Percentiles rank a stretch among this genome's conserved stretches.
phyloP scores from a whole-genome alignment of 2,888 invertebrate genomes.

The Diaprepes abbreviatus region DNA sequence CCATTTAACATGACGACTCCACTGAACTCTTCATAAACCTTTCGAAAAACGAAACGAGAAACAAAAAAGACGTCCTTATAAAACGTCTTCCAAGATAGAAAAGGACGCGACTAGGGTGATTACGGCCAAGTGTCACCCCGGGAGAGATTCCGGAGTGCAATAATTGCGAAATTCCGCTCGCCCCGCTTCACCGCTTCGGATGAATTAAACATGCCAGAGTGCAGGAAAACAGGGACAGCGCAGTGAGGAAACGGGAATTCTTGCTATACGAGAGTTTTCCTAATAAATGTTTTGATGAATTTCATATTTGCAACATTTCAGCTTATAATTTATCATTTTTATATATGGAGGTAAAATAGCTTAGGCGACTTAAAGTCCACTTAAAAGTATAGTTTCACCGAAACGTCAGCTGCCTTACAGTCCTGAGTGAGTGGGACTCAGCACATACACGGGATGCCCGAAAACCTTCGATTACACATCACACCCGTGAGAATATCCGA shows the following conservation, averaged over 20 bases:
- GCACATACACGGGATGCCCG: no score
- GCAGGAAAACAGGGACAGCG: constrained; percentile 38
- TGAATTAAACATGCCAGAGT: constrained; percentile 63
- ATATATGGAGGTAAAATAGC: no score
- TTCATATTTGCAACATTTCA: no score
- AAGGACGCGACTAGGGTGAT: constrained; percentile 67
- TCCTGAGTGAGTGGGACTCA: no score
- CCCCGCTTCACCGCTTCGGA: constrained; percentile 56
- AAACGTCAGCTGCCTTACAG: no score
- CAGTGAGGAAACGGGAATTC: neutral
- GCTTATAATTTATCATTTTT: no score
- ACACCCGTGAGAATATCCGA: no score
- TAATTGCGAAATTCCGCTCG: constrained; percentile 67
- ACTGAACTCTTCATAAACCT: constrained; percentile 44
- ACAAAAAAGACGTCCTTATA: constrained; percentile 35
- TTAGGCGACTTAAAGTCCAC: no score
- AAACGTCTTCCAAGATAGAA: constrained; percentile 28
- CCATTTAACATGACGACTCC: constrained; percentile 17
- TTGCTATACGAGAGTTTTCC: neutral
- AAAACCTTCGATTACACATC: no score
- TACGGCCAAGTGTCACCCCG: constrained; percentile 75
- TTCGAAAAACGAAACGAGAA: constrained; percentile 37
- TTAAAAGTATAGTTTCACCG: no score
- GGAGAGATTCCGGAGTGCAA: constrained; percentile 69
- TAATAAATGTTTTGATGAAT: no score